phyloP scores from a whole-genome alignment of 2,113 vertebrate genomes.

The Leptosomus discolor region DNA sequence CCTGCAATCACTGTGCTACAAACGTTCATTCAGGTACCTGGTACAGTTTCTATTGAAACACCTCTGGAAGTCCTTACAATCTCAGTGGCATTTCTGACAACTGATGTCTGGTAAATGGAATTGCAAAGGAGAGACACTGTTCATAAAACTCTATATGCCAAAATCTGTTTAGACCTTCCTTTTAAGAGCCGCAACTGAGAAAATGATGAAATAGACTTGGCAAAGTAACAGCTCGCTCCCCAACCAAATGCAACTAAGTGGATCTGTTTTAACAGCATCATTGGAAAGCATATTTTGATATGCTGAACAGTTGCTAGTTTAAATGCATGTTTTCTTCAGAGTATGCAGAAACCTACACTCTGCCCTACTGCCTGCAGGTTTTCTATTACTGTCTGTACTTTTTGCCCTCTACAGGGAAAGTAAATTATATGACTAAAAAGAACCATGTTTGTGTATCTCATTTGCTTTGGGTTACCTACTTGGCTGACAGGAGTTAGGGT shows the following conservation, averaged over 20 bases:
- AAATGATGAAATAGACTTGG: background rate
- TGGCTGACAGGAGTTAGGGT: background rate
- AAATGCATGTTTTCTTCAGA: background rate
- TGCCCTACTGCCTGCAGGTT: background rate
- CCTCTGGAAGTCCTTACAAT: background rate
- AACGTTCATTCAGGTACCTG: background rate
- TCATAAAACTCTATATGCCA: background rate
- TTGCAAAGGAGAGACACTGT: background rate
- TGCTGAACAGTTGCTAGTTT: background rate
- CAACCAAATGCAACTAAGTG: background rate
- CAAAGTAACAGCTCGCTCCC: background rate
- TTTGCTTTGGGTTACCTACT: background rate
- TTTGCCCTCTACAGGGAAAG: background rate
- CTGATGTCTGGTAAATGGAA: background rate
- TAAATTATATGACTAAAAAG: background rate
- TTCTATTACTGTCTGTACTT: background rate
- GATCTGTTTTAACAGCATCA: background rate
- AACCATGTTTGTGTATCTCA: background rate
- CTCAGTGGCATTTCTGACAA: background rate
- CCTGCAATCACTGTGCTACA: background rate
- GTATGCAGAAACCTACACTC: background rate
- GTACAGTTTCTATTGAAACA: background rate
- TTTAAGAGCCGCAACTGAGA: background rate
- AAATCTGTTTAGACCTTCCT: background rate
- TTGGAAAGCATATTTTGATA: background rate